Evolutionary conservation across 2,113 vertebrate genomes (phyloP), one percentile per base, ranked within the genome.

Genomic region (Crypturellus undulatus): DNA sequence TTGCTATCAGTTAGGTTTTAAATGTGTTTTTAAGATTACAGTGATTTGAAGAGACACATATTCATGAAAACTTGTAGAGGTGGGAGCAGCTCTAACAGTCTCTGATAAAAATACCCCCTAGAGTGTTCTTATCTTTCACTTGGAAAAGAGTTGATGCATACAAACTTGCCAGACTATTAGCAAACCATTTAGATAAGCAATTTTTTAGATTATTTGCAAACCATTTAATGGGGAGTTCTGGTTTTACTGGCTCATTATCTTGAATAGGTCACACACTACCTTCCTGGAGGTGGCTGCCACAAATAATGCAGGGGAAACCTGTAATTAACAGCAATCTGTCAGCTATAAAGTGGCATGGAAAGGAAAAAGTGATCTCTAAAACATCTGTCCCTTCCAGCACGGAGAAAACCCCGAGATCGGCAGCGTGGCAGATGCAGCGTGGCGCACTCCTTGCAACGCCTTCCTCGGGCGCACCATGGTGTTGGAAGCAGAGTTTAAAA

Each of bases 1-100:
- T 95, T 97, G 96, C 95, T 97, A 96, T 97, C 94, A 96, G 95
- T 96, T 93, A 95, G 93, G 95, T 54, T 92, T 90, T 32, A 87
- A 84, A 68, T 87, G 87, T 3, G 4, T 54, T 83, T 92, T 87
- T 59, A 87, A 96, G 90, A 94, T 84, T 93, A 94, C 90, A 97
- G 93, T 92, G 82, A 76, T 90, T 97, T 0, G 1, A 92, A 73
- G 84, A 96, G 89, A 96, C 84, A 56, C 0, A 0, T 43, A 83
- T 70, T 96, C 88, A 96, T 90, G 2, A 1, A 62, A 63, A 51
- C 84, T 79, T 87, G 76, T 28, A 90, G 78, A 92, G 45, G 75
- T 92, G 94, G 56, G 51, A 84, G 76, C 51, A 77, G 85, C n/a
- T 65, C 86, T 96, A 97, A 95, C 93, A 96, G 94, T 96, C 93